A percentile compares a stretch with the other conserved stretches of the same genome.
phyloP scores from a whole-genome alignment of 2,113 vertebrate genomes.

The Poeciliopsis occidentalis region DNA sequence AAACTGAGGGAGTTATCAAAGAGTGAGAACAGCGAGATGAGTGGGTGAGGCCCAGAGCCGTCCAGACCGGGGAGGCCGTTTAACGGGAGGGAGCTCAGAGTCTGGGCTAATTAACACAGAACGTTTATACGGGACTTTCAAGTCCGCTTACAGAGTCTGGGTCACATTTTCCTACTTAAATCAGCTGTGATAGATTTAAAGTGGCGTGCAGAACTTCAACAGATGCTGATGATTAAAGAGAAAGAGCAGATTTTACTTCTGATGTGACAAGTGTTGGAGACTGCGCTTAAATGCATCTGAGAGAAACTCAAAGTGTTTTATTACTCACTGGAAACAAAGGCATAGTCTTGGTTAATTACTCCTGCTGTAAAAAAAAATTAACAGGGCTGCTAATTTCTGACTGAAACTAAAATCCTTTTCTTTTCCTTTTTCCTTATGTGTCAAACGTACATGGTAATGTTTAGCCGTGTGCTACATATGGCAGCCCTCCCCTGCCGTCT shows the following conservation, averaged over 20 bases:
- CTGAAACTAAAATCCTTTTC: neutral
- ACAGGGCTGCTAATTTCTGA: neutral
- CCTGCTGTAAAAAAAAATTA: neutral
- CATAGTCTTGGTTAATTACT: neutral
- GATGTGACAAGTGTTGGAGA: too few species aligned
- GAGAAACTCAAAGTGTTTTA: too few species aligned
- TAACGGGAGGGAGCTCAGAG: neutral
- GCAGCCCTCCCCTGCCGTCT: too few species aligned
- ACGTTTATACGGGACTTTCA: neutral
- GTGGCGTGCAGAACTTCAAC: neutral
- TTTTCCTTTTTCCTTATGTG: too few species aligned
- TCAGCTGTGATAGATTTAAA: neutral
- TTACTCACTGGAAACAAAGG: too few species aligned
- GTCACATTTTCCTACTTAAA: constrained; percentile 31
- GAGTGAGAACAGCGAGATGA: constrained; percentile 20
- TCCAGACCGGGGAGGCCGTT: constrained; percentile 30
- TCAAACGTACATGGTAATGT: too few species aligned
- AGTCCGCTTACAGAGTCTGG: constrained; percentile 1
- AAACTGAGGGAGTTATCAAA: constrained; percentile 50
- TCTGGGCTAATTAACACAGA: constrained; percentile 39
- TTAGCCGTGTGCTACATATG: too few species aligned
- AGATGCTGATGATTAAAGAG: neutral
- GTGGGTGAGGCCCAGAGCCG: constrained; percentile 18
- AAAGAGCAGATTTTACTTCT: neutral
- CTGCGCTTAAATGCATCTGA: too few species aligned